These are phyloP conservation scores for Atrichornis clamosus DNA, from an alignment of 2,113 vertebrate species.

Conservation along the genomic window DNA sequence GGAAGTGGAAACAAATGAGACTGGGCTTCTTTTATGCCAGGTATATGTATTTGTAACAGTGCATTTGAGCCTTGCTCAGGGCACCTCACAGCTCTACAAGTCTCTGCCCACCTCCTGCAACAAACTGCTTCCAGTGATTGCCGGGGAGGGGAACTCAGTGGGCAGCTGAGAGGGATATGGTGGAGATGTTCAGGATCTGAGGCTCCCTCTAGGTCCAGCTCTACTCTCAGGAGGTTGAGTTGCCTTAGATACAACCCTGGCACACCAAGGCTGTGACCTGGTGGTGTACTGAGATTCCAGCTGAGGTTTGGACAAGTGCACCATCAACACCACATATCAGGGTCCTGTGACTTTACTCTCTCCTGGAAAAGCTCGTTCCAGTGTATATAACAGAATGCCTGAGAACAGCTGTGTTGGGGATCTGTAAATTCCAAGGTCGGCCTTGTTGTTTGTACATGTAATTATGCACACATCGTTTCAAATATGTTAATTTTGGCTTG, in stretches of 20 bases:
- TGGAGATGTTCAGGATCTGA: background rate
- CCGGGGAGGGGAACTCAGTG: background rate
- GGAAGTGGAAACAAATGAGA: background rate
- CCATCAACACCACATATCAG: background rate
- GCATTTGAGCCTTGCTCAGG: background rate
- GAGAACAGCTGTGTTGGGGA: background rate
- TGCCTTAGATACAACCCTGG: background rate
- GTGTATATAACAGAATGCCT: background rate
- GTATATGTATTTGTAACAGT: background rate
- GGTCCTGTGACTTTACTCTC: background rate
- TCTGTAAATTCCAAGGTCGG: background rate
- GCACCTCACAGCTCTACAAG: background rate
- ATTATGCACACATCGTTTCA: background rate
- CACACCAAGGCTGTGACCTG: background rate
- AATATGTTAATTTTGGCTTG: background rate
- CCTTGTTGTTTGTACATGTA: background rate
- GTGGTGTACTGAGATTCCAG: background rate
- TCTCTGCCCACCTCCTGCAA: background rate
- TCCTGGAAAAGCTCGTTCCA: background rate
- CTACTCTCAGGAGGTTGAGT: background rate
- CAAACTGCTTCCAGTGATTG: background rate
- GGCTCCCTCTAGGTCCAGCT: background rate
- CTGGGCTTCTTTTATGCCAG: background rate
- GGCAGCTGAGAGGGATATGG: background rate
- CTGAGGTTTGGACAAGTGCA: background rate